Evolutionary conservation across 2,113 vertebrate species (phyloP), one percentile per base, ranked within the genome.

Genomic region (Mus musculus): DNA sequence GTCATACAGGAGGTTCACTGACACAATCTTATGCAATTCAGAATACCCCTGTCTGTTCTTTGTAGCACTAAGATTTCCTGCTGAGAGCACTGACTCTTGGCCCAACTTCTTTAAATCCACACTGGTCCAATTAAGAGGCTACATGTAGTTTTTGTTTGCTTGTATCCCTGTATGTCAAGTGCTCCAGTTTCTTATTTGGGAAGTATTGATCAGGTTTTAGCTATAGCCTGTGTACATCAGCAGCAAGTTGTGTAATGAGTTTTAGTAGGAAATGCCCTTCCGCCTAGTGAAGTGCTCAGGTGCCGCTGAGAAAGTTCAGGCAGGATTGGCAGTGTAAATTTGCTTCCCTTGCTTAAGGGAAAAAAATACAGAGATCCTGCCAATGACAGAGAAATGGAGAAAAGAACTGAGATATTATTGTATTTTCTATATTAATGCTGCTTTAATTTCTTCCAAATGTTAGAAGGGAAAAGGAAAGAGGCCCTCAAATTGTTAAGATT

Each of bases 401-500:
- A 92, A 91, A 92, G 54, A 59, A 12, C 81, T 73, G 87, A 78
- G 92, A 71, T 81, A 72, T 19, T 94, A 75, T 33, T 76, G 19
- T 94, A 39, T 95, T 80, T 91, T 42, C 59, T 92, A 65, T 2
- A 71, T 2, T 30, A 95, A 59, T 93, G 39, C 42, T 82, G 2
- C 30, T 90, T 89, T 69, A 81, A 46, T 75, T 69, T 49, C 7
- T 67, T 17, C 84, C 56, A 97, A 90, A 80, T 89, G 81, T 87
- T 92, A n/a, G 59, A 91, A 93, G 75, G 93, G 33, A 93, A 63
- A 49, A 96, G 78, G 52, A 93, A 81, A 92, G 89, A 80, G 54
- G 39, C 67, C 88, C 6, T 96, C 73, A 76, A 67, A 82, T 56
- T 65, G 0, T 88, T 52, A 88, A 90, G 46, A 71, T 28, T 82